Conservation (phyloP, 2,797 vertebrate species). For the Gephyroberyx darwinii region DNA sequence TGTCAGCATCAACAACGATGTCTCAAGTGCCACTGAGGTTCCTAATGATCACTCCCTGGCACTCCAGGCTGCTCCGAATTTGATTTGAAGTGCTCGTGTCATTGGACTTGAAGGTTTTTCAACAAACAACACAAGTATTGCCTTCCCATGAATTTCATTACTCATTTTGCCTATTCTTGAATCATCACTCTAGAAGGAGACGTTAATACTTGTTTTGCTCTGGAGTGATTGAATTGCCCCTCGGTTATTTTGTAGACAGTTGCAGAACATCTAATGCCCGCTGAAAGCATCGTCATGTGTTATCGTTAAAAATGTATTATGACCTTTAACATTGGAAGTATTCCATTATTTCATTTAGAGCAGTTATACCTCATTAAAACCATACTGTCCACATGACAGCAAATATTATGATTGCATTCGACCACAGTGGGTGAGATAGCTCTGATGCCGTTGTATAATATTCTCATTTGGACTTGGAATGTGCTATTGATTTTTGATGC, state of each 20-base stretch:
- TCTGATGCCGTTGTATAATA: slow-evolving; percentile 26
- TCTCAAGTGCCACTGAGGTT: slow-evolving; percentile 58
- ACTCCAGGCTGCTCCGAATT: slow-evolving; percentile 53
- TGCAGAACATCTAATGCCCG: neutral
- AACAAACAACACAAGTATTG: slow-evolving; percentile 13
- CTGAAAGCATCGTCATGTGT: neutral
- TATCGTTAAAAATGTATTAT: too few relatives aligned
- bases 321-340: too few relatives aligned
- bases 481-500: slow-evolving; percentile 37
- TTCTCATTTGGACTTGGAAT: slow-evolving; percentile 47
- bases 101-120: slow-evolving; percentile 11
- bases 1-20: slow-evolving; percentile 27
- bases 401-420: neutral
- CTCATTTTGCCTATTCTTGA: slow-evolving; percentile 3
- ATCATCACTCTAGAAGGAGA: slow-evolving; percentile 14
- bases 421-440: slow-evolving; percentile 12
- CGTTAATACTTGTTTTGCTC: slow-evolving; percentile 10
- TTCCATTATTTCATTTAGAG: too few relatives aligned
- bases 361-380: too few relatives aligned
- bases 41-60: slow-evolving; percentile 60
- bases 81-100: slow-evolving; percentile 50
- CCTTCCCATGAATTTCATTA: slow-evolving; percentile 17
- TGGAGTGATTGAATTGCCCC: slow-evolving; percentile 34
- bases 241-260: neutral
- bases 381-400: neutral